Evolutionary conservation across 2,113 vertebrate genomes (phyloP).

Genomic region (Elephas maximus): DNA sequence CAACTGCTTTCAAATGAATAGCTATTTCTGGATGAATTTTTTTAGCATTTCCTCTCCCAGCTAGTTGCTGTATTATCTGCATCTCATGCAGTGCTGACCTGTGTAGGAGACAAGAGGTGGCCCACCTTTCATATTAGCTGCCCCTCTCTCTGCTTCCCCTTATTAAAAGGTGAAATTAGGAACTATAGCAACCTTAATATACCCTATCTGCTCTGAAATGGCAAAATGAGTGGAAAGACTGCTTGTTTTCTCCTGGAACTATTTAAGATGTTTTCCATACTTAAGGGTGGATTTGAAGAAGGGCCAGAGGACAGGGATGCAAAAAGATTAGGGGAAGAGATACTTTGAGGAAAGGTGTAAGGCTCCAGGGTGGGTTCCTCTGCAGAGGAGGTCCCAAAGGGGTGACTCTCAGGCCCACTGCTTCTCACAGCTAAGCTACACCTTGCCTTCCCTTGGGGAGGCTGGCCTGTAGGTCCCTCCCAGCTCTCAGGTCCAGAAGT

Average conservation of each 20-base stretch:
- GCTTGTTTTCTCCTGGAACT: no score
- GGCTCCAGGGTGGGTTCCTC: not conserved
- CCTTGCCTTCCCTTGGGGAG: not conserved
- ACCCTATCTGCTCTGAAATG: not conserved
- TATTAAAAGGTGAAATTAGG: not conserved
- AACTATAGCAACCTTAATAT: not conserved
- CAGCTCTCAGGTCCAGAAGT: not conserved
- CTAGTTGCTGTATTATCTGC: conserved; percentile 44
- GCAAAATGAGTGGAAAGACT: not conserved
- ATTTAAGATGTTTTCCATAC: not conserved
- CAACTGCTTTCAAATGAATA: conserved; percentile 40
- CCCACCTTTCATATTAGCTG: conserved; percentile 9
- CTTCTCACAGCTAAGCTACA: not conserved
- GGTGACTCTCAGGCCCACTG: rapidly evolving
- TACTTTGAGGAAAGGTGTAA: not conserved
- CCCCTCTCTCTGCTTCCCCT: rapidly evolving
- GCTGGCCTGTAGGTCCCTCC: no score
- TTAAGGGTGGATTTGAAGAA: not conserved
- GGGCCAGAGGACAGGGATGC: no score
- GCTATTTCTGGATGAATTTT: conserved; percentile 62
- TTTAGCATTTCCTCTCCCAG: conserved; percentile 59
- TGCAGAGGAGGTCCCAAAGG: not conserved
- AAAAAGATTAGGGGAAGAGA: not conserved
- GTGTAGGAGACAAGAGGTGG: not conserved
- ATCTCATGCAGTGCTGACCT: not conserved